Conservation (phyloP, 2,797 vertebrate species). For the Brachyalestes nurse region DNA sequence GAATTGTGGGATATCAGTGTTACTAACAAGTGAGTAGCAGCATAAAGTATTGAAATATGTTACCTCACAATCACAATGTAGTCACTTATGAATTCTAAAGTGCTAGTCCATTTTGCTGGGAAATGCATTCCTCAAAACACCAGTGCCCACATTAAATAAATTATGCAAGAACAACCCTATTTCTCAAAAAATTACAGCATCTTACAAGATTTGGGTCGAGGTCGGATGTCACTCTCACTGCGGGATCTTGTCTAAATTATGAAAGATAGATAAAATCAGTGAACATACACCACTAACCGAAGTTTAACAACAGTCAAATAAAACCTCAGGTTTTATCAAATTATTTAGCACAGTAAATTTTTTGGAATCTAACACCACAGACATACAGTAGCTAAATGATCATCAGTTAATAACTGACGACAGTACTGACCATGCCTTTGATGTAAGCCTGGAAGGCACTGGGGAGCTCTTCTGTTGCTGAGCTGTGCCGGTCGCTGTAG, state of each 20-base stretch:
- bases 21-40: background rate
- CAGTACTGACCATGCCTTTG: constrained; percentile 70
- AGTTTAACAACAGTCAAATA: background rate
- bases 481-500: constrained; percentile 57
- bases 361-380: background rate
- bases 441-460: constrained; percentile 70
- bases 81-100: background rate
- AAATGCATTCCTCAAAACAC: background rate
- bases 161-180: too few relatives aligned
- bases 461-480: constrained; percentile 43
- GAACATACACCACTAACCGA: background rate
- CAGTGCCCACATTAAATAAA: background rate
- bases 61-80: background rate
- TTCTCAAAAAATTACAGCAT: constrained; percentile 3
- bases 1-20: background rate
- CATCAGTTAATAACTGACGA: background rate
- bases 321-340: too few relatives aligned
- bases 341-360: background rate
- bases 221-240: constrained; percentile 64
- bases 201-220: constrained; percentile 80
- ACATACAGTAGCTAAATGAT: background rate
- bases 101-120: background rate
- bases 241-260: constrained; percentile 63
- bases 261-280: background rate
- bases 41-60: background rate